Base-by-base conservation (phyloP, 2,888 invertebrate genomes). In the Geotrupes spiniger region DNA sequence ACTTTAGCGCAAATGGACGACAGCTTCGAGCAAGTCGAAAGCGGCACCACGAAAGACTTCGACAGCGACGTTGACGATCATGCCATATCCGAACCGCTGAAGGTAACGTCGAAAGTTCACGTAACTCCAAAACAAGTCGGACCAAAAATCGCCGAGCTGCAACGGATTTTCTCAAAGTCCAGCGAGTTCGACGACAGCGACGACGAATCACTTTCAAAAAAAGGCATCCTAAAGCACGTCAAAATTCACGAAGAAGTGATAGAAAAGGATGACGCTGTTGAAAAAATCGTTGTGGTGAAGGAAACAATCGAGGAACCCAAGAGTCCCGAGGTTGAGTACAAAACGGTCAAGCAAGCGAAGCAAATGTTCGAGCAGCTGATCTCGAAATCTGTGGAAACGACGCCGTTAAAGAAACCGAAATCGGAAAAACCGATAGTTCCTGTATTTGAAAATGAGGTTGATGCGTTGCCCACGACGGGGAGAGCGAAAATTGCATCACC, bases 141-240 rank as follows among this genome's bases (percentile, higher is more conserved):
- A 1, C 71, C 69, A 11, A 76, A 76, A 65, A 74, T 76, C 43
- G 75, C 76, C 16, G 72, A 76, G 60, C 57, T 77, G 12, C 76
- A 76, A 52, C 74, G 72, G 59, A 69, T 74, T 48, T 76, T 76
- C 59, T 71, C 73, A 2, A 65, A 67, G 49, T 64, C 68, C 6
- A 54, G 61, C 15, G 69, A 70, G 47, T 51, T 60, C 4, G 63
- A 64, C 17, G 69, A 69, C 39, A 57, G 58, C 21, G 64, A 66
- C 26, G 64, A 65, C 39, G 61, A 60, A 44, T 40, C 55, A n/a
- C 25, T 42, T 14, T 44, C 44, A 16, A 54, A 51, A 43, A 54
- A 54, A 33, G 8, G 8, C 9, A 33, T 38, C 11, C 14, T 36
- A 2, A 49, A 49, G 36, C 46, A 36, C 11, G 29, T 37, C 27